These are phyloP conservation scores for Struthio camelus DNA, from an alignment of 2,113 vertebrate species.

Conservation along the genomic window DNA sequence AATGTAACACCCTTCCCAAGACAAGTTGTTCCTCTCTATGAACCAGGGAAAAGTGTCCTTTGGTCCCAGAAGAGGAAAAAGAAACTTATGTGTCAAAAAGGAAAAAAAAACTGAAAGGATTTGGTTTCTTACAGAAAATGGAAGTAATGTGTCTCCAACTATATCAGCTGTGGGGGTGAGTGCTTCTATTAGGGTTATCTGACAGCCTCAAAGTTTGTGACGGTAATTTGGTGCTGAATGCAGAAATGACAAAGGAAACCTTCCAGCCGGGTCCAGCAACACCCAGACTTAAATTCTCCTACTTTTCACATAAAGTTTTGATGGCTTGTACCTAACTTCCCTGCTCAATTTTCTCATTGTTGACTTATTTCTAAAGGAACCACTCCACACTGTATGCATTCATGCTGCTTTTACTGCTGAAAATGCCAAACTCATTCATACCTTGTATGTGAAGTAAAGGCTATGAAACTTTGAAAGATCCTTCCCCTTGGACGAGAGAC, in stretches of 20 bases:
- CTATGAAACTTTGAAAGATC: neutral
- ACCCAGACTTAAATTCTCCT: neutral
- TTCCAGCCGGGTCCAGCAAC: neutral
- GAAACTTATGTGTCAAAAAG: neutral
- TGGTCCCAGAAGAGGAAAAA: neutral
- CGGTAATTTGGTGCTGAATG: neutral
- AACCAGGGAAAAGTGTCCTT: neutral
- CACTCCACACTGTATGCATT: neutral
- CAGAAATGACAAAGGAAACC: neutral
- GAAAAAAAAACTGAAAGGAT: neutral
- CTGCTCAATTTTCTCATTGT: neutral
- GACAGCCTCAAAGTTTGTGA: neutral
- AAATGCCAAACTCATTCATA: neutral
- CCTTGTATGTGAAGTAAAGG: neutral
- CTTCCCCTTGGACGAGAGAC: neutral
- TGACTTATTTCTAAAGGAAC: neutral
- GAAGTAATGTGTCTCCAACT: neutral
- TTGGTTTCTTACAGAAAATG: neutral
- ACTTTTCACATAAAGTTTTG: neutral
- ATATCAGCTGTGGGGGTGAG: rapidly evolving
- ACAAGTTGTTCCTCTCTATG: neutral
- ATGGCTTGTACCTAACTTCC: neutral
- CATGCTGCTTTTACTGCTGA: neutral
- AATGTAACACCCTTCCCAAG: neutral
- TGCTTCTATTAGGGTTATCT: neutral